Evolutionary conservation across 2,888 invertebrate genomes (phyloP).

Genomic region (Tuberolachnus salignus): DNA sequence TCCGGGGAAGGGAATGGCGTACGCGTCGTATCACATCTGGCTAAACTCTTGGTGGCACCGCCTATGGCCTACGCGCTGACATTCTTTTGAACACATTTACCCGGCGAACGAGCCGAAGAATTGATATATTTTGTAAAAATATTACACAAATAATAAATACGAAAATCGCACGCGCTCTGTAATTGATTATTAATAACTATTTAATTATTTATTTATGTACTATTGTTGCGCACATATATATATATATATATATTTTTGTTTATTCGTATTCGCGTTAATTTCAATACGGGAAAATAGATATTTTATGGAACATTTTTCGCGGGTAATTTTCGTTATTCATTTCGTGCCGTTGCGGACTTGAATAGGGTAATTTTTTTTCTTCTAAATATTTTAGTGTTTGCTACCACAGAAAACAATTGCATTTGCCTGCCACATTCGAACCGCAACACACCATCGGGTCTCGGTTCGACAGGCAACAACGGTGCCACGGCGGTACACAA

Average conservation of each 20-base stretch:
- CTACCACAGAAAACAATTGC: slow-evolving; percentile 2
- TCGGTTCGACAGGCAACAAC: not conserved
- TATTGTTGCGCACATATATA: too few relatives aligned
- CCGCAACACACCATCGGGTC: too few relatives aligned
- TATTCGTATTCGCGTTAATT: too few relatives aligned
- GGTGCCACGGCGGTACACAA: slow-evolving; percentile 1
- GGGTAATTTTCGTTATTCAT: too few relatives aligned
- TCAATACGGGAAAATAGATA: too few relatives aligned
- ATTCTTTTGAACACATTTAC: slow-evolving; percentile 10
- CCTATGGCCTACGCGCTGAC: slow-evolving; percentile 1
- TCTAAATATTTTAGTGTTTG: not conserved
- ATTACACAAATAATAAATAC: too few relatives aligned
- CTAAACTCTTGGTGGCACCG: slow-evolving; percentile 18
- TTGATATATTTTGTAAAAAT: not conserved
- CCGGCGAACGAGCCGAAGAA: slow-evolving; percentile 2
- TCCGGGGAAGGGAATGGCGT: slow-evolving; percentile 19
- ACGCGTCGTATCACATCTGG: slow-evolving; percentile 27
- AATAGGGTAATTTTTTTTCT: slow-evolving; percentile 4
- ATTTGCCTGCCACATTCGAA: slow-evolving; percentile 11
- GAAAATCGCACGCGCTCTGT: too few relatives aligned
- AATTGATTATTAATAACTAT: too few relatives aligned
- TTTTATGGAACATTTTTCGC: too few relatives aligned
- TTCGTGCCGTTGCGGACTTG: not conserved
- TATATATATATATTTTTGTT: too few relatives aligned
- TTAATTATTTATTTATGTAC: too few relatives aligned